Percentiles rank a stretch among this genome's conserved stretches.
Evolutionary conservation across 2,113 vertebrate species (phyloP).

Genomic region (Caranx ignobilis): DNA sequence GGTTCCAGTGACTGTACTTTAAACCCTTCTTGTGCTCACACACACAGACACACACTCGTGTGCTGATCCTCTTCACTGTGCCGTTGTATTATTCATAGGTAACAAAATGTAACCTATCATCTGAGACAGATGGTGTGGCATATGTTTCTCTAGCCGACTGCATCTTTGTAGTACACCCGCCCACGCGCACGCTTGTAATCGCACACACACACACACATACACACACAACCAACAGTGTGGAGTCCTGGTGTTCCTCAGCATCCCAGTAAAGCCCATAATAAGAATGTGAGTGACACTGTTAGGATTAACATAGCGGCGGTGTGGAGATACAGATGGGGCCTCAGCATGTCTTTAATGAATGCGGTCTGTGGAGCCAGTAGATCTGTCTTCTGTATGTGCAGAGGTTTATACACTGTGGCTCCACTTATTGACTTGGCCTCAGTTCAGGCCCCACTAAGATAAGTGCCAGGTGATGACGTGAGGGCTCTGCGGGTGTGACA

Average conservation of each 20-base stretch:
- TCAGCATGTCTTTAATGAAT: constrained; percentile 64
- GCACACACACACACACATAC: constrained; percentile 23
- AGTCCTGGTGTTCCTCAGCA: constrained; percentile 56
- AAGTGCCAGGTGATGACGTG: constrained; percentile 72
- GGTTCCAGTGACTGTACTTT: not conserved
- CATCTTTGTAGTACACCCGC: constrained; percentile 29
- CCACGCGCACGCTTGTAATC: constrained; percentile 12
- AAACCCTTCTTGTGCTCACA: constrained; percentile 29
- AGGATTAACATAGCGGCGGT: constrained; percentile 45
- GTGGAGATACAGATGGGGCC: constrained; percentile 61
- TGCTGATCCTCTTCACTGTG: constrained; percentile 38
- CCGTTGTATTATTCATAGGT: constrained; percentile 63
- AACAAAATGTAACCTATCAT: constrained; percentile 63
- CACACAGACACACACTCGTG: constrained; percentile 11
- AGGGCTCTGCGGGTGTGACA: constrained; percentile 61
- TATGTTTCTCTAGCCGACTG: constrained; percentile 62
- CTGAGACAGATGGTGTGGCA: constrained; percentile 76
- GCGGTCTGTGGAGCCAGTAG: constrained; percentile 46
- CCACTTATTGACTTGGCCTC: constrained; percentile 72
- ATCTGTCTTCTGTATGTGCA: constrained; percentile 46
- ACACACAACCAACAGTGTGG: constrained; percentile 28
- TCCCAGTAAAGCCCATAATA: constrained; percentile 48
- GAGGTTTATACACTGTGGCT: constrained; percentile 47
- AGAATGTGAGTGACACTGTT: constrained; percentile 50
- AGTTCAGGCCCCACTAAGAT: constrained; percentile 65